Evolutionary conservation across 53 echinoderm and acorn worm genomes (phyloP).

Genomic region (Mesocentrotus franciscanus): DNA sequence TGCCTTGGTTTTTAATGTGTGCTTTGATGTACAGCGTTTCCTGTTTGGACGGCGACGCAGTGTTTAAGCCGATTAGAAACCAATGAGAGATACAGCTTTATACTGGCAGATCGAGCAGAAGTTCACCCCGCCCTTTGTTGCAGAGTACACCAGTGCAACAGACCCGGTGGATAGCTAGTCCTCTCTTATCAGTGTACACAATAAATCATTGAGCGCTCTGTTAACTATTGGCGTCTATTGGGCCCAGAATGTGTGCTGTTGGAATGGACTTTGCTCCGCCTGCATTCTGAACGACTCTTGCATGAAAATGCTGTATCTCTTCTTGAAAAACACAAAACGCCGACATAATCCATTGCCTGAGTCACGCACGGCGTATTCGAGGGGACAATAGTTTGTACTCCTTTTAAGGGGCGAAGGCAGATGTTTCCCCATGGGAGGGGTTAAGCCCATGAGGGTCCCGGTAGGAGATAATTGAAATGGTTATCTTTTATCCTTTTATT

Average conservation of each 20-base stretch:
- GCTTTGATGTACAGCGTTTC: background rate
- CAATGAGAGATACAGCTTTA: background rate
- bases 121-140: constrained; percentile 22
- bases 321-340: background rate
- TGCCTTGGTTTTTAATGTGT: background rate
- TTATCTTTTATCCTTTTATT: background rate
- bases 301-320: background rate
- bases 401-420: background rate
- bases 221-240: background rate
- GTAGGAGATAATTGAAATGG: background rate
- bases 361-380: background rate
- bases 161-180: background rate
- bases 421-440: background rate
- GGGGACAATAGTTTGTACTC: background rate
- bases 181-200: constrained; percentile 12
- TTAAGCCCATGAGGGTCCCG: background rate
- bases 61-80: background rate
- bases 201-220: background rate
- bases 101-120: background rate
- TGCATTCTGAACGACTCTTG: constrained; percentile 33
- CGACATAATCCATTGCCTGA: background rate
- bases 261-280: background rate
- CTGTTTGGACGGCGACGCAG: background rate
- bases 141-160: background rate
- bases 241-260: background rate